Base-by-base conservation (phyloP, 2,888 invertebrate genomes). In the Drosophila fungiperda region DNA sequence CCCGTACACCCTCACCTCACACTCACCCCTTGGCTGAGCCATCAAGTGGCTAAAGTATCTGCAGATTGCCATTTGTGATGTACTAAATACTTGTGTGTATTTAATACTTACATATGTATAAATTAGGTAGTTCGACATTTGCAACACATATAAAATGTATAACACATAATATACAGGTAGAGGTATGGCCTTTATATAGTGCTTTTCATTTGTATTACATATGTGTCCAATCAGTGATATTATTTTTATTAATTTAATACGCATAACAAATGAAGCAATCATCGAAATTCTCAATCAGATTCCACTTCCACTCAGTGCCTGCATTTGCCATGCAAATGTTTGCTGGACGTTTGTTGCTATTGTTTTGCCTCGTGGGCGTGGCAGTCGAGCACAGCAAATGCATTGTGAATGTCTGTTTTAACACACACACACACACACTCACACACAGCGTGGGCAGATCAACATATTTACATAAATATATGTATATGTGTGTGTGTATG, bases 361-460 rank as follows among this genome's bases (percentile, higher is more conserved):
- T 52, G 72, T 45, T 55, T 35, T 17, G 49, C 45, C 45, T 57
- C 12, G 67, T 57, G 64, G 76, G 80, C 67, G 55, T 76, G 76
- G 60, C 58, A 68, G 20, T 29, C 7, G 40, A 40, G 60, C 66
- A 45, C 60, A 38, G 11, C 61, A 74, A 82, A 69, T 84, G 82
- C 86, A 83, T 79, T 84, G 82, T 69, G 69, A 77, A 86, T 83
- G 80, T 80, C 69, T 80, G 75, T 65, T 75, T 82, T 69, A 77
- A 70, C 58, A 73, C 55, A 65, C 42, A 23, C 40, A 54, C 33
- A 36, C 35, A 52, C 32, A 65, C 11, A 36, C 35, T 49, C 32
- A 50, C 42, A 62, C 54, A 52, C 52, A 48, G 61, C 23, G 45
- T 48, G 59, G 36, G 42, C 71, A 71, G 72, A 86, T 83, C 83